Evolutionary conservation across 2,888 invertebrate genomes (phyloP).

Genomic region (Leptopilina myrica): DNA sequence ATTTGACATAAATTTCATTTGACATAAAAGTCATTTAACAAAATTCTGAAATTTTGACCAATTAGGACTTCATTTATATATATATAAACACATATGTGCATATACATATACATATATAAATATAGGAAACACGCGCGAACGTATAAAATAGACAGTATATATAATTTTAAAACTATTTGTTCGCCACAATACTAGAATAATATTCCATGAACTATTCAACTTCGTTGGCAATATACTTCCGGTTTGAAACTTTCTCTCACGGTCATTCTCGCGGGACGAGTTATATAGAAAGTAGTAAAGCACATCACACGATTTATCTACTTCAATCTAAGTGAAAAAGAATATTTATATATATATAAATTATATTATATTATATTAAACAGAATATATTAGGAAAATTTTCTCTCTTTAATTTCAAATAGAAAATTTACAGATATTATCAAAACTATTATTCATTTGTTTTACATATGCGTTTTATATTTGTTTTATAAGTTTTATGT

Average conservation of each 20-base stretch:
- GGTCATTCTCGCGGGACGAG: conserved; percentile 62
- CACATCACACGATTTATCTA: conserved; percentile 37
- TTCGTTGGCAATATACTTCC: conserved; percentile 43
- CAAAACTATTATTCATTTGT: too few species aligned
- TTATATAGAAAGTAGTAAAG: conserved; percentile 37
- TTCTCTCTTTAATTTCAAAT: not conserved
- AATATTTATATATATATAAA: not conserved
- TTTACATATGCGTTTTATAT: too few species aligned
- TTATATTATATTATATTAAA: not conserved
- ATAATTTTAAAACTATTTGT: conserved; percentile 36
- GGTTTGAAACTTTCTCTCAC: conserved; percentile 64
- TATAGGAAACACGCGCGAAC: conserved; percentile 11
- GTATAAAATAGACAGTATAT: not conserved
- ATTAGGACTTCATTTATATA: too few species aligned
- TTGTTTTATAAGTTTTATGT: too few species aligned
- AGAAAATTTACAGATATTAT: conserved; percentile 10
- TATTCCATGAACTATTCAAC: conserved; percentile 1
- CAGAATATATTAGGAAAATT: conserved; percentile 7
- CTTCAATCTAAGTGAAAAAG: conserved; percentile 8
- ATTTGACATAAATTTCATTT: too few species aligned
- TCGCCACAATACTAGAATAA: conserved; percentile 10
- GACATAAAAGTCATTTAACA: too few species aligned
- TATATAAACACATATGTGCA: too few species aligned
- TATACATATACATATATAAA: not conserved
- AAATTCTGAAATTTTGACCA: too few species aligned